phyloP scores from a whole-genome alignment of 2,113 vertebrate species.

The Hiodon tergisus region DNA sequence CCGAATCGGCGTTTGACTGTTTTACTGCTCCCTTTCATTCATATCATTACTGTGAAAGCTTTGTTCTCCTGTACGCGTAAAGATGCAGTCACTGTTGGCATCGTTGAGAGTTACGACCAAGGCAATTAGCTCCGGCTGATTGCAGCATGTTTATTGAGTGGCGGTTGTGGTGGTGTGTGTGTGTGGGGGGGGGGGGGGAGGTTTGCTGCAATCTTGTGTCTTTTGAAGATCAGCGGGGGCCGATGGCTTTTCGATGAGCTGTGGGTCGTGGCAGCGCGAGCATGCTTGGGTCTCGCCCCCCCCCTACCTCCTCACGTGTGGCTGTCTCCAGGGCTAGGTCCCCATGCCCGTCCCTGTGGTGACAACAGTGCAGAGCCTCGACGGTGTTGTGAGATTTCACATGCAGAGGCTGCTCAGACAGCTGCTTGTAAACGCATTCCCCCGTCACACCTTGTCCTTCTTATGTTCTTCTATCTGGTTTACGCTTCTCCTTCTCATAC shows the following conservation, averaged over 20 bases:
- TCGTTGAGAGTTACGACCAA: conserved; percentile 9
- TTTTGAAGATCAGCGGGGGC: conserved; percentile 39
- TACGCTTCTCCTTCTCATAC: too few species aligned
- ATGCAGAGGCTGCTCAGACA: too few species aligned
- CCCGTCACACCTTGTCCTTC: too few species aligned
- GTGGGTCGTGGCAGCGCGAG: conserved; percentile 27
- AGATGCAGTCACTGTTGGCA: not conserved
- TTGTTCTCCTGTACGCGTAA: not conserved
- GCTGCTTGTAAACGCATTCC: too few species aligned
- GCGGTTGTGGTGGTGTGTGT: not conserved
- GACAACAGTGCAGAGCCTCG: too few species aligned
- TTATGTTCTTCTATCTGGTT: too few species aligned
- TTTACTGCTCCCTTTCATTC: not conserved
- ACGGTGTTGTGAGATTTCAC: too few species aligned
- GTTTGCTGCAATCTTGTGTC: conserved; percentile 14
- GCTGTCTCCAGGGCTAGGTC: not conserved
- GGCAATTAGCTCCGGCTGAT: conserved; percentile 15
- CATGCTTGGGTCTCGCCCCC: not conserved
- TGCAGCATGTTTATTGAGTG: conserved; percentile 39
- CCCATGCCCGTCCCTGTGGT: too few species aligned
- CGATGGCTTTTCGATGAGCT: conserved; percentile 38
- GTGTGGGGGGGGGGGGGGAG: too few species aligned
- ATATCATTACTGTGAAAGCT: conserved; percentile 8
- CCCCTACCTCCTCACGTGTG: conserved; percentile 12
- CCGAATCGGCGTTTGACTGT: not conserved